phyloP scores from a whole-genome alignment of 2,113 vertebrate species.

The Noctilio leporinus region DNA sequence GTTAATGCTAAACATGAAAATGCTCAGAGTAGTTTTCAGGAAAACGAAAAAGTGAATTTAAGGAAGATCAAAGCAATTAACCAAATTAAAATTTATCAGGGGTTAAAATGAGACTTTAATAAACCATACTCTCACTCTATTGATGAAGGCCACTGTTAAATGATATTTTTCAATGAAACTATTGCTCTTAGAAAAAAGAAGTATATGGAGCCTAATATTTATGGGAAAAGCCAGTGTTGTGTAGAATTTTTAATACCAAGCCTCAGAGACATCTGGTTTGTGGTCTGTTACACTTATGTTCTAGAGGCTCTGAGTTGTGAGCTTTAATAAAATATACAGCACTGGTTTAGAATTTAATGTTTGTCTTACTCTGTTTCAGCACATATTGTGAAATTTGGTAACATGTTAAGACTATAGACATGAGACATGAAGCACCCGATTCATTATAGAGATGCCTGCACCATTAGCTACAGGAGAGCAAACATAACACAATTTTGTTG shows the following conservation, averaged over 20 bases:
- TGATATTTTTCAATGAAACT: neutral
- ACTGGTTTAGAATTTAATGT: neutral
- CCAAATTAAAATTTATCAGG: neutral
- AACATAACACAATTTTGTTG: neutral
- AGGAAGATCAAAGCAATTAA: neutral
- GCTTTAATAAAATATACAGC: conserved; percentile 9
- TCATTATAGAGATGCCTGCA: neutral
- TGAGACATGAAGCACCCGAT: neutral
- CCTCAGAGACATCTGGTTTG: neutral
- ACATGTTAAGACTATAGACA: neutral
- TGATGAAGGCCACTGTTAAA: neutral
- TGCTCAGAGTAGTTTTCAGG: neutral
- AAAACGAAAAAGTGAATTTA: neutral
- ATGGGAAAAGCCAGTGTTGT: neutral
- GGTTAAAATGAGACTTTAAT: neutral
- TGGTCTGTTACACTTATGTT: neutral
- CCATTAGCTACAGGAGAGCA: neutral
- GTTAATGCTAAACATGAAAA: neutral
- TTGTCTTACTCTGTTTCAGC: conserved; percentile 8
- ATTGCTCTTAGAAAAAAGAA: neutral
- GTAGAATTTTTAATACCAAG: neutral
- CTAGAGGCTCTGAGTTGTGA: conserved; percentile 19
- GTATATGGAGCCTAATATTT: neutral
- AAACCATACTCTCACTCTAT: neutral
- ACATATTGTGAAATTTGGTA: conserved; percentile 25